A percentile compares a stretch with the other conserved stretches of the same genome.
Conservation (phyloP, 2,888 invertebrate genomes). For the Bruchidius siliquastri region DNA sequence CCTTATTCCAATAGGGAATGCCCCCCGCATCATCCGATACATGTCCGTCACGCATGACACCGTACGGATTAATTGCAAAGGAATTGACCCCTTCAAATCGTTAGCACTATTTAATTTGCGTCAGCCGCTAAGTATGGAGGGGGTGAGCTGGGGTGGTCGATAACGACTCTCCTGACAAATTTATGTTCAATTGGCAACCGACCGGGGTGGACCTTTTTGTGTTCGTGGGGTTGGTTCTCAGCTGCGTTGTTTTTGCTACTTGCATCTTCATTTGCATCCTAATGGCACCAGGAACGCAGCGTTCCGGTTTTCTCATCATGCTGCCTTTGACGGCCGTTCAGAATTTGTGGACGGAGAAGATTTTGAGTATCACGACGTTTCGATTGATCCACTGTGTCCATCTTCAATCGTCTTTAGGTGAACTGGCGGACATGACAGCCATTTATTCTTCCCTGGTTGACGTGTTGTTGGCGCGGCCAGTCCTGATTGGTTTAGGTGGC, state of each 20-base stretch:
- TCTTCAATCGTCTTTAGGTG: too few relatives aligned
- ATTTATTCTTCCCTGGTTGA: too few relatives aligned
- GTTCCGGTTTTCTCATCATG: too few relatives aligned
- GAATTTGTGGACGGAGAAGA: too few relatives aligned
- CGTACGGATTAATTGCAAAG: constrained; percentile 30
- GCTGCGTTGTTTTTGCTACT: neutral
- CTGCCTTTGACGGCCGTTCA: too few relatives aligned
- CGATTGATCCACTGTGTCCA: too few relatives aligned
- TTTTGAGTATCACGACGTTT: too few relatives aligned
- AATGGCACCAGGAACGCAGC: neutral
- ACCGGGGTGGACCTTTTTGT: neutral
- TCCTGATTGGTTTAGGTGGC: too few relatives aligned
- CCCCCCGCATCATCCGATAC: constrained; percentile 31
- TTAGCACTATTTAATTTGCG: constrained; percentile 31
- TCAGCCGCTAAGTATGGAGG: constrained; percentile 11
- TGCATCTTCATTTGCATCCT: neutral
- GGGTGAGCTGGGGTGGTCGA: constrained; percentile 13
- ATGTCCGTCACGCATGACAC: constrained; percentile 26
- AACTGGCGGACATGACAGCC: too few relatives aligned
- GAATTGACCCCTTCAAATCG: constrained; percentile 31
- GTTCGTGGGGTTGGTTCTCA: neutral
- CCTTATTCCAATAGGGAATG: constrained; percentile 17
- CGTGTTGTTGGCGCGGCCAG: too few relatives aligned
- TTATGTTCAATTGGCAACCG: constrained; percentile 19
- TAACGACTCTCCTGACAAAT: constrained; percentile 25